These are phyloP conservation scores for Podarcis siculus DNA, from an alignment of 2,797 vertebrate species.

Conservation along the genomic window DNA sequence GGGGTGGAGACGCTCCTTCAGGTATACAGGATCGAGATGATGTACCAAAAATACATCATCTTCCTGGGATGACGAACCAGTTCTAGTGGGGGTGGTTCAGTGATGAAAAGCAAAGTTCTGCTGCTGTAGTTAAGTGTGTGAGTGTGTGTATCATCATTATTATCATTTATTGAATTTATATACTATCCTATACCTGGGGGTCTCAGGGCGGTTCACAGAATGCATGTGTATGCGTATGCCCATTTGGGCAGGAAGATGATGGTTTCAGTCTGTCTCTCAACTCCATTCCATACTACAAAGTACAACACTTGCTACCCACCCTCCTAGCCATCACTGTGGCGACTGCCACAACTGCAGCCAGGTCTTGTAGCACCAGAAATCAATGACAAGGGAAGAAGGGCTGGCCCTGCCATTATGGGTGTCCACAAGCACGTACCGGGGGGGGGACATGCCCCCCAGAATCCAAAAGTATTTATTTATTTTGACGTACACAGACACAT, in stretches of 20 bases:
- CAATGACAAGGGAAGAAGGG: neutral
- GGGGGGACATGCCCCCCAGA: no score
- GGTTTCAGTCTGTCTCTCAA: no score
- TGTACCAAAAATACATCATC: constrained; percentile 1
- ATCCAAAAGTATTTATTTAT: no score
- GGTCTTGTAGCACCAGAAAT: neutral
- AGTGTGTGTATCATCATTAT: no score
- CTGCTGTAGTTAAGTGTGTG: neutral
- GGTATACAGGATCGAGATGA: no score
- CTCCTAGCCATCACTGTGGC: neutral
- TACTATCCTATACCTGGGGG: no score
- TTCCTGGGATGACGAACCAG: neutral
- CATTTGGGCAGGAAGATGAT: neutral
- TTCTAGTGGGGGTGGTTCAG: neutral
- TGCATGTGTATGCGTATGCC: no score
- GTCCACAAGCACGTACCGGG: no score
- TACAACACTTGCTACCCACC: neutral
- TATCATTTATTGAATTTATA: no score
- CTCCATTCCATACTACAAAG: neutral
- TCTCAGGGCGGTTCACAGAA: no score
- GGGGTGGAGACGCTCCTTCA: no score
- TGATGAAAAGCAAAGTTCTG: neutral
- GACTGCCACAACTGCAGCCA: neutral
- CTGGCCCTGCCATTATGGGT: neutral
- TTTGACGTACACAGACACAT: no score